Evolutionary conservation across 2,113 vertebrate species (phyloP).

Genomic region (Laticauda laticaudata): DNA sequence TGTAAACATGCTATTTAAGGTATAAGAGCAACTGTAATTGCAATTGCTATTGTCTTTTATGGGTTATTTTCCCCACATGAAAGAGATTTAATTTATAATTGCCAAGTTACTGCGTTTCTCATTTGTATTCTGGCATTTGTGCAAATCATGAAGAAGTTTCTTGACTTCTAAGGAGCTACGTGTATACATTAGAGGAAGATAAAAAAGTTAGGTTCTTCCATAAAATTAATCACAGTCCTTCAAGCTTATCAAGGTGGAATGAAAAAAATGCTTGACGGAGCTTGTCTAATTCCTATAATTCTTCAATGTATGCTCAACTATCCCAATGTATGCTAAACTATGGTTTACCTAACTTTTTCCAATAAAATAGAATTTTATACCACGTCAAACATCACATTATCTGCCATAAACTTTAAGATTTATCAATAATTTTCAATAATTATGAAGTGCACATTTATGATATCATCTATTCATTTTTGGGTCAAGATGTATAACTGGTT

Average conservation of each 20-base stretch:
- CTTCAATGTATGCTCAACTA: neutral
- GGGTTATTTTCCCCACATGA: neutral
- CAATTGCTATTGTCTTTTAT: slow-evolving; percentile 7
- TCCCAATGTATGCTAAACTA: neutral
- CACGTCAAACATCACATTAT: neutral
- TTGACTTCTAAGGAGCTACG: neutral
- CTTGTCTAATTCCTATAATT: neutral
- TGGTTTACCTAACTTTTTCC: neutral
- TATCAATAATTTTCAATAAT: neutral
- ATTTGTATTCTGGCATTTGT: neutral
- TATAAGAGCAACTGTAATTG: slow-evolving; percentile 32
- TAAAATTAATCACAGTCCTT: neutral
- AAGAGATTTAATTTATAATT: slow-evolving; percentile 19
- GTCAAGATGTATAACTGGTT: neutral
- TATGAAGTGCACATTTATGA: neutral
- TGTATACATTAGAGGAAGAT: neutral
- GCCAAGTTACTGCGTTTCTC: slow-evolving; percentile 3
- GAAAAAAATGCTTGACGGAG: neutral
- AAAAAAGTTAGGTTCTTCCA: neutral
- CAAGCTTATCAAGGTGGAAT: neutral
- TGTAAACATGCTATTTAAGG: slow-evolving; percentile 37
- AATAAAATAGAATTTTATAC: neutral
- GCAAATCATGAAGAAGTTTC: slow-evolving; percentile 8
- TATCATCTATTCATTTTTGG: neutral
- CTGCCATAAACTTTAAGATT: neutral